phyloP scores from a whole-genome alignment of 1,140 invertebrate genomes.

The Globodera ellingtonae region DNA sequence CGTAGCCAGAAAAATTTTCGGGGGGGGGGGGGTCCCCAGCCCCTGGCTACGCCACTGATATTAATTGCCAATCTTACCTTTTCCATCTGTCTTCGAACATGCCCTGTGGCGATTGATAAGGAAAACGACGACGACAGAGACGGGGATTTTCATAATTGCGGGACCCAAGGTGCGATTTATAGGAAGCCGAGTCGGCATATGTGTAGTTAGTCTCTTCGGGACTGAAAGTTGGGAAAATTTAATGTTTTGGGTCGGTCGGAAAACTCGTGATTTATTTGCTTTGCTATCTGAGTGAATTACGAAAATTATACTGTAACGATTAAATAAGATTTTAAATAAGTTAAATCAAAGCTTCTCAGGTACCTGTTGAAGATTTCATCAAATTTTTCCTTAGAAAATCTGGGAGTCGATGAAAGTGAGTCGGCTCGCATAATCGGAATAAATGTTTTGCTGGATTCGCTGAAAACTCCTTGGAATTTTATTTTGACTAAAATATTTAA shows the following conservation, averaged over 20 bases:
- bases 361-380: slow-evolving; percentile 34
- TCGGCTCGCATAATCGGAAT: neutral
- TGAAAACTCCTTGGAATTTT: too few species aligned
- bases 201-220: slow-evolving; percentile 30
- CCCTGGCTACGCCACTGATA: too few species aligned
- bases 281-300: too few species aligned
- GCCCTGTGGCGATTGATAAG: neutral
- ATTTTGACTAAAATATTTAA: too few species aligned
- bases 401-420: slow-evolving; percentile 5
- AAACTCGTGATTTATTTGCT: too few species aligned
- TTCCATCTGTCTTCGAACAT: too few species aligned
- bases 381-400: slow-evolving; percentile 29
- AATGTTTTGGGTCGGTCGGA: neutral
- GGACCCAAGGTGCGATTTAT: slow-evolving; percentile 15
- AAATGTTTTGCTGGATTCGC: too few species aligned
- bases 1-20: too few species aligned
- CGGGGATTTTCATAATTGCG: slow-evolving; percentile 26
- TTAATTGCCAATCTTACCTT: too few species aligned
- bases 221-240: slow-evolving; percentile 6
- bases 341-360: neutral
- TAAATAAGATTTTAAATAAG: too few species aligned
- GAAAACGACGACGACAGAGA: slow-evolving; percentile 18
- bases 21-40: too few species aligned
- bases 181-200: slow-evolving; percentile 27
- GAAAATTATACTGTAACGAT: too few species aligned